Evolutionary conservation across 1,140 invertebrate species (phyloP).

Genomic region (Tetramorium parvispinum): DNA sequence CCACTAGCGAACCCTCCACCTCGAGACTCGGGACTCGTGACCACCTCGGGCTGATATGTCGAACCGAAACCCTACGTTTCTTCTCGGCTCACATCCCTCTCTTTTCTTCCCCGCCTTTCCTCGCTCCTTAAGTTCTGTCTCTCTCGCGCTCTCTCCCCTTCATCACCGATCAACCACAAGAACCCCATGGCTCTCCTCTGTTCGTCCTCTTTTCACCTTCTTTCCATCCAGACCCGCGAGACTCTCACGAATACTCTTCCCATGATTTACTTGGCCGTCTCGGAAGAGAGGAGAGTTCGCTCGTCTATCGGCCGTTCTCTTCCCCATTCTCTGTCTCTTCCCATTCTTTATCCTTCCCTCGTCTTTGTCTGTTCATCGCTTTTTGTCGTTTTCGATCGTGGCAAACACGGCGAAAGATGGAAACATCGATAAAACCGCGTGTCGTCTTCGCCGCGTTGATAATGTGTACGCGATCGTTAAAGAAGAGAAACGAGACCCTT

Average conservation of each 20-base stretch:
- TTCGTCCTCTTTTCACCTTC: slow-evolving; percentile 47
- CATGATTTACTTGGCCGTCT: slow-evolving; percentile 82
- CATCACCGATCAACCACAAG: slow-evolving; percentile 69
- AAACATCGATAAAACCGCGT: slow-evolving; percentile 13
- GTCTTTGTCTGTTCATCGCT: slow-evolving; percentile 43
- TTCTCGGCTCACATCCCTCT: slow-evolving; percentile 73
- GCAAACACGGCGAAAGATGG: slow-evolving; percentile 5
- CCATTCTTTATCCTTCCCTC: slow-evolving; percentile 17
- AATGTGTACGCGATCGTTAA: neutral
- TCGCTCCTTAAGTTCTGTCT: slow-evolving; percentile 25
- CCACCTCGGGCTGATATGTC: slow-evolving; percentile 85
- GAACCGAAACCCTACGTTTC: slow-evolving; percentile 82
- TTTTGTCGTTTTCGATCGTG: slow-evolving; percentile 51
- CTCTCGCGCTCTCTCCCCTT: slow-evolving; percentile 47
- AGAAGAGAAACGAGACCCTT: neutral
- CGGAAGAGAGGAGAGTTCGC: slow-evolving; percentile 63
- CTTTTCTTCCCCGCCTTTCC: slow-evolving; percentile 36
- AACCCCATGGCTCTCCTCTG: slow-evolving; percentile 56
- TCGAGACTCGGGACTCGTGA: slow-evolving; percentile 81
- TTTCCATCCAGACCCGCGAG: slow-evolving; percentile 64
- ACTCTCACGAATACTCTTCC: slow-evolving; percentile 83
- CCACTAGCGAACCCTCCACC: slow-evolving; percentile 79
- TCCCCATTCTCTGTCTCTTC: slow-evolving; percentile 22
- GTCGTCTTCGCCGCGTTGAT: slow-evolving; percentile 44
- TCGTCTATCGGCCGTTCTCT: slow-evolving; percentile 65